Percentiles rank a stretch among this genome's conserved stretches.
These are phyloP conservation scores for Aphelenchoides fujianensis DNA, from an alignment of 1,140 invertebrate species.

Conservation along the genomic window DNA sequence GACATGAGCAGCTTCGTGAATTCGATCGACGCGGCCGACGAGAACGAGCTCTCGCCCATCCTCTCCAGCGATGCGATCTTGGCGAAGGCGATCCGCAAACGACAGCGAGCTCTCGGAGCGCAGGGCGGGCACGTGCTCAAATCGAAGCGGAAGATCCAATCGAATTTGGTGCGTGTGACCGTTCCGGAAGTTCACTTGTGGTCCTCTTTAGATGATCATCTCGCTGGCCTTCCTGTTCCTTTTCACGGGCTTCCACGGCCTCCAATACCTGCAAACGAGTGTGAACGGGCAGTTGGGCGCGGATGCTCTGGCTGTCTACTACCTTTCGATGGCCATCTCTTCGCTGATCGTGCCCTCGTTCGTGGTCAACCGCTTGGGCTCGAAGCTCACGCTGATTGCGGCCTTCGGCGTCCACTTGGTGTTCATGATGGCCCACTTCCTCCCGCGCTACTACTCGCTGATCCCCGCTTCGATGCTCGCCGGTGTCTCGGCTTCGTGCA, in stretches of 20 bases:
- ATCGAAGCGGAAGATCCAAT: conserved; percentile 49
- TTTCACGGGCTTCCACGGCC: conserved; percentile 85
- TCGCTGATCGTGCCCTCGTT: conserved; percentile 61
- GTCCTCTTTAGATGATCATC: conserved; percentile 68
- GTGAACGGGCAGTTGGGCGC: conserved; percentile 59
- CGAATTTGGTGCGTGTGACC: background rate
- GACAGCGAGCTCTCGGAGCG: conserved; percentile 46
- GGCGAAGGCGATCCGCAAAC: conserved; percentile 57
- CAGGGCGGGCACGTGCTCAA: conserved; percentile 46
- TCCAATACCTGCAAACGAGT: conserved; percentile 74
- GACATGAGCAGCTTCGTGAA: conserved; percentile 57
- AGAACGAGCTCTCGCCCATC: conserved; percentile 43
- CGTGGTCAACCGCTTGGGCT: conserved; percentile 71
- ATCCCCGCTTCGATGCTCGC: conserved; percentile 79
- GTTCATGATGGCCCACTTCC: conserved; percentile 88
- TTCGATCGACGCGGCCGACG: conserved; percentile 45
- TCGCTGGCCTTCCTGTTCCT: conserved; percentile 85
- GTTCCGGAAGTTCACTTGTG: background rate
- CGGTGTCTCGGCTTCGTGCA: conserved; percentile 86
- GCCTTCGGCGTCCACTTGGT: conserved; percentile 86
- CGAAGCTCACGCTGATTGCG: conserved; percentile 87
- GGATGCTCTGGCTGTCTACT: conserved; percentile 37
- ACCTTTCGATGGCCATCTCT: conserved; percentile 52
- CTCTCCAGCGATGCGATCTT: conserved; percentile 36
- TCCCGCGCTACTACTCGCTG: conserved; percentile 77